A percentile compares a stretch with the other conserved stretches of the same genome.
These are phyloP conservation scores for Trachelipus rathkii DNA, from an alignment of 1,140 invertebrate species.

Conservation along the genomic window DNA sequence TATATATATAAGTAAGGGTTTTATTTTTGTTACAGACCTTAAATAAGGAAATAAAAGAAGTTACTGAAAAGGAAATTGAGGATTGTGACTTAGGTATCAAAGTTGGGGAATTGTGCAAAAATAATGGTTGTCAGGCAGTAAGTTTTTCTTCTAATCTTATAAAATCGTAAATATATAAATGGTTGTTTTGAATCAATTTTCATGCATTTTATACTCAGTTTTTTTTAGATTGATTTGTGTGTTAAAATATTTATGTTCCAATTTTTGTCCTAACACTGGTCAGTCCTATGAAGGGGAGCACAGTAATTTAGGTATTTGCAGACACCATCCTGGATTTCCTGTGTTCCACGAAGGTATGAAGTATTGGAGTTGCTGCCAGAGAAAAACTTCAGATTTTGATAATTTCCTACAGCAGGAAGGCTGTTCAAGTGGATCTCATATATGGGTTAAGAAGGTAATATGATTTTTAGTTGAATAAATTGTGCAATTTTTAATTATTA, in stretches of 20 bases:
- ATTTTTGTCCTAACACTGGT: constrained; percentile 23
- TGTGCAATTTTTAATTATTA: constrained; percentile 46
- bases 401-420: constrained; percentile 80
- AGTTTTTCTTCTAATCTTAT: constrained; percentile 35
- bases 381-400: constrained; percentile 89
- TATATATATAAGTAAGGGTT: not conserved
- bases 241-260: constrained; percentile 1
- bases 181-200: too few species aligned
- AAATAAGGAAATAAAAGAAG: constrained; percentile 29
- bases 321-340: constrained; percentile 81
- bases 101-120: constrained; percentile 82
- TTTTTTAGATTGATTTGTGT: too few species aligned
- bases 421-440: constrained; percentile 75
- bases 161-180: too few species aligned
- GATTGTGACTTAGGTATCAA: constrained; percentile 49
- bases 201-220: too few species aligned
- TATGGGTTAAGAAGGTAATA: constrained; percentile 66
- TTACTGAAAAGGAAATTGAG: not conserved
- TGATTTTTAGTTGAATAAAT: constrained; percentile 17
- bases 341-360: constrained; percentile 98
- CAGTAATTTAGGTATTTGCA: constrained; percentile 65
- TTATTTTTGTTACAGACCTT: constrained; percentile 27
- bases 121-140: constrained; percentile 72
- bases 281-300: constrained; percentile 65
- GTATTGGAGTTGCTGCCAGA: constrained; percentile 94